Evolutionary conservation across 2,888 invertebrate genomes (phyloP), one percentile per base, ranked within the genome.

Genomic region (Eupithecia abbreviata): DNA sequence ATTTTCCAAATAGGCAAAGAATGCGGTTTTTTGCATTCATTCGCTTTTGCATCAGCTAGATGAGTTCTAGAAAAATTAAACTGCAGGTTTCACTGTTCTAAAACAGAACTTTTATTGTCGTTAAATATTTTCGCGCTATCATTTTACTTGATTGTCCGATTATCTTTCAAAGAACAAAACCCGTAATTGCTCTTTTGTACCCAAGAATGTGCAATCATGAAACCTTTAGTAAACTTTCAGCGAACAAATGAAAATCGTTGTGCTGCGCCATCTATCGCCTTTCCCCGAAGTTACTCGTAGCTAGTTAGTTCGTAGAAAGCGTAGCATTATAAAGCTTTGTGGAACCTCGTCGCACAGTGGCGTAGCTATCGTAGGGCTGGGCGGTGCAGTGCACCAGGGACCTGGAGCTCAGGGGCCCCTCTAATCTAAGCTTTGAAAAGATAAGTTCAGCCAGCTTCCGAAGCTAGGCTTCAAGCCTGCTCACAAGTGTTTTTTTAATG

Each of bases 241-340:
- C 18, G 18, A 58, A 62, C 12, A 62, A 62, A 62, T 30, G 9
- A 13, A 67, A 77, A 72, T 15, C 41, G 13, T 6, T 7, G 13
- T 10, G 47, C 18, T 10, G 18, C 73, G 77, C 77, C 74, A 77
- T 77, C 77, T 77, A 71, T n/a, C 62, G 74, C 42, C 10, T 18
- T 45, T 70, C 49, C 18, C 2, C 13, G 41, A 45, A 77, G 55
- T 72, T 77, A 72, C 9, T 68, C 41, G 67, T 68, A 68, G 43
- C 51, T 66, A 42, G 73, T 41, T n/a, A 7, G 72, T 45, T n/a
- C 30, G 15, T 15, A 7, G 3, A 42, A 66, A 66, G 42, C 66
- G 15, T 4, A 42, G 66, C 13, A 42, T 7, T 30, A 15, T 13
- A 66, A 42, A 3, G 41, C 66, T 42, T 42, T 66, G 65, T 65